Conservation (phyloP, 2,113 vertebrate genomes). For the Arvicanthis niloticus region DNA sequence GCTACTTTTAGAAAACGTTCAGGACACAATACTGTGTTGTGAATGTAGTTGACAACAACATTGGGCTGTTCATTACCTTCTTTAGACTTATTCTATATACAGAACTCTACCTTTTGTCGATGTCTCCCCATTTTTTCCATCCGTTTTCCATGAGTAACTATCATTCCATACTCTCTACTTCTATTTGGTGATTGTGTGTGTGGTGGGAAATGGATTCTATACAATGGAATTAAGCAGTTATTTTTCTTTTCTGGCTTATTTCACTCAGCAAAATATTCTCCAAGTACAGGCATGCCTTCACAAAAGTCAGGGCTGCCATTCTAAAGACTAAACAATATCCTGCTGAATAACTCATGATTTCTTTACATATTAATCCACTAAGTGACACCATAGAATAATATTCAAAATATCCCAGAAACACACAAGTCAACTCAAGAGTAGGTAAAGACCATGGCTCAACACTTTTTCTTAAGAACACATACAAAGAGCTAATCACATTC, state of each 20-base stretch:
- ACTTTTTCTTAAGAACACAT: not conserved
- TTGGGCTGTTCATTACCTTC: not conserved
- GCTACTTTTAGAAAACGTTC: not conserved
- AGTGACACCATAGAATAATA: not conserved
- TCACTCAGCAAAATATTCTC: not conserved
- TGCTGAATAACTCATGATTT: not conserved
- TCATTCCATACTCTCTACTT: not conserved
- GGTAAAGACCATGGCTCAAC: not conserved
- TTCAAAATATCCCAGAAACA: not conserved
- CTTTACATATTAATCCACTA: not conserved
- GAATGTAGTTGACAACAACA: not conserved
- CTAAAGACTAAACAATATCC: not conserved
- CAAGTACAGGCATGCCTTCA: not conserved
- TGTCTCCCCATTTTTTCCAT: no score
- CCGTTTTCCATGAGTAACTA: not conserved
- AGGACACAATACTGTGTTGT: no score
- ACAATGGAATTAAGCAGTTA: not conserved
- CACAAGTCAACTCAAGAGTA: not conserved
- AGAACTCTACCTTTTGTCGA: not conserved
- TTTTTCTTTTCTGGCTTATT: not conserved
- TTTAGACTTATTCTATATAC: not conserved
- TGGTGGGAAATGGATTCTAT: not conserved
- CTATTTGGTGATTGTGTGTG: not conserved
- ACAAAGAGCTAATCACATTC: not conserved
- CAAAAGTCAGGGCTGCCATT: not conserved